These are phyloP conservation scores for Shinisaurus crocodilurus DNA, from an alignment of 2,113 vertebrate genomes.

Conservation along the genomic window DNA sequence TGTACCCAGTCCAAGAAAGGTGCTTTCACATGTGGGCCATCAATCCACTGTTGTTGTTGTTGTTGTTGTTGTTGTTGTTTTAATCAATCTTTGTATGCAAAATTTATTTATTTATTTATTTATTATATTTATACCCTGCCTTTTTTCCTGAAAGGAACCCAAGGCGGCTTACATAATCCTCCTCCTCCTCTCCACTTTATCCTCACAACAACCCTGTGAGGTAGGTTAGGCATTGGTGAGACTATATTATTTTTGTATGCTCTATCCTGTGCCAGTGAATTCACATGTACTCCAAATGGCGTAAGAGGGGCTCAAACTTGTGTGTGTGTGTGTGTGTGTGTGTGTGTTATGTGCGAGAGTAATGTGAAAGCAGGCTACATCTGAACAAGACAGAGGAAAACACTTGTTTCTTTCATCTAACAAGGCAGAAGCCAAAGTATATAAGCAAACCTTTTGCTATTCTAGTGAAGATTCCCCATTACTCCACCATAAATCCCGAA, in stretches of 20 bases:
- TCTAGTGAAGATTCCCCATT: constrained; percentile 34
- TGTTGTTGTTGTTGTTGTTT: too few species aligned
- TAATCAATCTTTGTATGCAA: background rate
- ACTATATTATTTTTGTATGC: too few species aligned
- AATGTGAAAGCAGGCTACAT: constrained; percentile 20
- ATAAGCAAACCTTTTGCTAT: constrained; percentile 69
- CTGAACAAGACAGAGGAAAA: constrained; percentile 56
- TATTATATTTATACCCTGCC: too few species aligned
- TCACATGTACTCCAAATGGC: background rate
- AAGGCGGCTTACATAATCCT: too few species aligned
- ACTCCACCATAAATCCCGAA: constrained; percentile 53
- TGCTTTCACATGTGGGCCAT: background rate
- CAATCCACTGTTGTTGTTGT: background rate
- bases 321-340: background rate
- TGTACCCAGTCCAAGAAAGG: background rate
- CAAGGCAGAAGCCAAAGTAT: constrained; percentile 68
- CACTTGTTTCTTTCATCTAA: constrained; percentile 60
- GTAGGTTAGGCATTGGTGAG: too few species aligned
- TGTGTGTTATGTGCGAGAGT: background rate
- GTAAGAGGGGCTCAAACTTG: background rate
- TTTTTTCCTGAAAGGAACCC: too few species aligned
- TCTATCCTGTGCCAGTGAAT: background rate
- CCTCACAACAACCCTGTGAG: too few species aligned
- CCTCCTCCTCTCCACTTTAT: too few species aligned
- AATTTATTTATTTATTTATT: too few species aligned